A percentile compares a stretch with the other conserved stretches of the same genome.
phyloP scores from a whole-genome alignment of 1,140 invertebrate species.

The Drosophila melanica region DNA sequence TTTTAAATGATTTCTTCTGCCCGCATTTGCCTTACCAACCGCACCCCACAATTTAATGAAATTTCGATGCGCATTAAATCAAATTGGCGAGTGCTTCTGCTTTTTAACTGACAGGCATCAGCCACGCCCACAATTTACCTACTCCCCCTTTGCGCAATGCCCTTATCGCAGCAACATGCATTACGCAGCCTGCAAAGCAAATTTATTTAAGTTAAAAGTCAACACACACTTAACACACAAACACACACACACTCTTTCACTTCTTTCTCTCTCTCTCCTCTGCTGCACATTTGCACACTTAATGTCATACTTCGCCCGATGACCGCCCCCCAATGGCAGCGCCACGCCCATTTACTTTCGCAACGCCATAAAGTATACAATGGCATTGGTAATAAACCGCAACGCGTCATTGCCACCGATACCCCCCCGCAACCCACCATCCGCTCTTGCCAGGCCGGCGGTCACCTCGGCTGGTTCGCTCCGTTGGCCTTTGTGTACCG shows the following conservation, averaged over 20 bases:
- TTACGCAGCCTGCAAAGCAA: slow-evolving; percentile 51
- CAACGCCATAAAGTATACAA: slow-evolving; percentile 70
- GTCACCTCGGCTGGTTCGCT: slow-evolving; percentile 31
- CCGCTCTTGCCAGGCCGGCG: slow-evolving; percentile 5
- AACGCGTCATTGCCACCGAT: slow-evolving; percentile 63
- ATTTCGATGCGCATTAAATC: slow-evolving; percentile 31
- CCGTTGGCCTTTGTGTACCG: slow-evolving; percentile 42
- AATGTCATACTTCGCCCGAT: slow-evolving; percentile 51
- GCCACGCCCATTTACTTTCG: slow-evolving; percentile 64
- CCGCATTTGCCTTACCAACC: background rate
- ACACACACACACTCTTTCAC: slow-evolving; percentile 8
- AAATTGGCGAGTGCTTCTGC: slow-evolving; percentile 15
- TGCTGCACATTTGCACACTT: slow-evolving; percentile 61
- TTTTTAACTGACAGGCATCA: slow-evolving; percentile 1
- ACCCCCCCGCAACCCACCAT: background rate
- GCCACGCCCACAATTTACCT: slow-evolving; percentile 12
- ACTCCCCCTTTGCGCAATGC: background rate
- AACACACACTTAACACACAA: slow-evolving; percentile 33
- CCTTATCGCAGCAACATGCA: slow-evolving; percentile 22
- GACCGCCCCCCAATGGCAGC: background rate
- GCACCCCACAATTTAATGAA: background rate
- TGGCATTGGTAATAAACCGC: slow-evolving; percentile 71
- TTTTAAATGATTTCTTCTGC: too few species aligned
- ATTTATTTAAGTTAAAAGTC: slow-evolving; percentile 69
- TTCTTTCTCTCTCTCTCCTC: background rate